Conservation (phyloP, 2,113 vertebrate species). For the Prunella himalayana region DNA sequence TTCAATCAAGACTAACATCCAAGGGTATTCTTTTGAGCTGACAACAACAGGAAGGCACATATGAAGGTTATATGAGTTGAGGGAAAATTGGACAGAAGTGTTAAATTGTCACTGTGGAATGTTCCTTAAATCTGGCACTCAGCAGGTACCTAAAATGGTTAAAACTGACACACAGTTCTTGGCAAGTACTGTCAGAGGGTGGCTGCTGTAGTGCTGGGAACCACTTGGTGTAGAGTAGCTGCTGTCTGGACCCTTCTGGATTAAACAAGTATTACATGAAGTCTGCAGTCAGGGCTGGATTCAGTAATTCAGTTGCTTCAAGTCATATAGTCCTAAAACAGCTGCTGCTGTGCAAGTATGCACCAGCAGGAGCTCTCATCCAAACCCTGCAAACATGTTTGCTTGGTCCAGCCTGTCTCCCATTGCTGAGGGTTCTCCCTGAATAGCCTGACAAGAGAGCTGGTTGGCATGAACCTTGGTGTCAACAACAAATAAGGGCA, state of each 20-base stretch:
- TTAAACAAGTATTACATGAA: neutral
- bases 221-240: neutral
- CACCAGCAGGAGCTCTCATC: neutral
- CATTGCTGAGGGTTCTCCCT: neutral
- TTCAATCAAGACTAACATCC: neutral
- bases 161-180: neutral
- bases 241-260: neutral
- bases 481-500: neutral
- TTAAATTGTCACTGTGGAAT: neutral
- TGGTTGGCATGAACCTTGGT: neutral
- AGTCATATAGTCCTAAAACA: neutral
- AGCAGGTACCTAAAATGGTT: neutral
- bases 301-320: neutral
- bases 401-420: neutral
- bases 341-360: accelerated
- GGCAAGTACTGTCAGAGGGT: neutral
- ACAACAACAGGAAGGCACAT: neutral
- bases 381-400: accelerated
- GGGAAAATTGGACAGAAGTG: neutral
- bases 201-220: neutral
- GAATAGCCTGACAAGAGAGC: neutral
- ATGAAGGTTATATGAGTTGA: neutral
- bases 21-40: neutral
- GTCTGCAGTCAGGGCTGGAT: neutral
- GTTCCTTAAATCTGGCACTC: neutral